Percentiles rank a stretch among this genome's conserved stretches.
phyloP scores from a whole-genome alignment of 1,140 invertebrate species.

The Phthorimaea operculella region DNA sequence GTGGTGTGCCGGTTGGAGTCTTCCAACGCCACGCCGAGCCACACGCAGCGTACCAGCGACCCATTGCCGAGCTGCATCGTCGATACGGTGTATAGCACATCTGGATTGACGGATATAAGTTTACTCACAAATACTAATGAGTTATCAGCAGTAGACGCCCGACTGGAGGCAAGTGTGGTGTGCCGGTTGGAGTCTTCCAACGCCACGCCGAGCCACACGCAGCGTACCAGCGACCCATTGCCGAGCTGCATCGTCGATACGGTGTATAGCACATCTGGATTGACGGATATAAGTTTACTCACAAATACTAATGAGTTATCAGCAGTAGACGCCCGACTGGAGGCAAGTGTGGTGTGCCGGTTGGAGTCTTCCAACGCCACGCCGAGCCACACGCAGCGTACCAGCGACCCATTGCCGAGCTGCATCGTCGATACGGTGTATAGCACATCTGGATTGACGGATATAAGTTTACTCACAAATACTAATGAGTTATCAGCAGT shows the following conservation, averaged over 20 bases:
- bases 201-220: conserved; percentile 61
- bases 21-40: conserved; percentile 54
- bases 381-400: conserved; percentile 62
- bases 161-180: conserved; percentile 55
- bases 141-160: conserved; percentile 59
- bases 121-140: conserved; percentile 47
- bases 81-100: conserved; percentile 62
- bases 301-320: too few species aligned
- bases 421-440: conserved; percentile 64
- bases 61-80: conserved; percentile 52
- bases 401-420: conserved; percentile 38
- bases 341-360: conserved; percentile 51
- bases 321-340: conserved; percentile 56
- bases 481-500: conserved; percentile 62
- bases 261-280: conserved; percentile 58
- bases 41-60: conserved; percentile 54
- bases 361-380: conserved; percentile 48
- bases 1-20: conserved; percentile 40
- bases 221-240: conserved; percentile 44
- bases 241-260: conserved; percentile 58
- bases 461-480: background rate
- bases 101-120: conserved; percentile 20
- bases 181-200: conserved; percentile 36
- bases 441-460: conserved; percentile 59
- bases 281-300: background rate